phyloP scores from a whole-genome alignment of 2,113 vertebrate species.

The Cavia porcellus region DNA sequence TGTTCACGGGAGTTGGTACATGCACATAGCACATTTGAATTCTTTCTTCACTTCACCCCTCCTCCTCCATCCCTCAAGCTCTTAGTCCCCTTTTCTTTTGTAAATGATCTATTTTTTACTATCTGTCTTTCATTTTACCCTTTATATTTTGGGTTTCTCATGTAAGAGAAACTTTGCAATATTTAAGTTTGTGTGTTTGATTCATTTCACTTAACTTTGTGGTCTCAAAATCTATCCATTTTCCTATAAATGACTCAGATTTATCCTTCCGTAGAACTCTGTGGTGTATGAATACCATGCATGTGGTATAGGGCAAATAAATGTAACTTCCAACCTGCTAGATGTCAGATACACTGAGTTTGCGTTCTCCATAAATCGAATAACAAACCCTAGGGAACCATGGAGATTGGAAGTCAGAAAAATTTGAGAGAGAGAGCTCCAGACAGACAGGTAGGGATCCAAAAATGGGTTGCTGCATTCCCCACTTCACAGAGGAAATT shows the following conservation, averaged over 20 bases:
- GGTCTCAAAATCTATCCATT: not conserved
- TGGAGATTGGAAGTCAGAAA: not conserved
- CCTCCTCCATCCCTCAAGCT: not conserved
- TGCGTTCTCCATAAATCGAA: too few species aligned
- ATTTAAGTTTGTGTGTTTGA: not conserved
- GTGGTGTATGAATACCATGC: not conserved
- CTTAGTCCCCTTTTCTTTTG: not conserved
- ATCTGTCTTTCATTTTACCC: not conserved
- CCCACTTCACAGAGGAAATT: not conserved
- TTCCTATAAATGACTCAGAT: not conserved
- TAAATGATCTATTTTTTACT: not conserved
- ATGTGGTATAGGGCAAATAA: not conserved
- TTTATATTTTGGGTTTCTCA: not conserved
- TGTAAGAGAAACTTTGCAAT: not conserved
- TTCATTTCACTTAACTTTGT: not conserved
- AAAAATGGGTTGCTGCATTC: not conserved
- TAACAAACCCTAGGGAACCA: not conserved
- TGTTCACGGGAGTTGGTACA: not conserved
- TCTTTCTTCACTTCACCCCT: not conserved
- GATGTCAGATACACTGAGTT: not conserved
- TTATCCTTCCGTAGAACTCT: not conserved
- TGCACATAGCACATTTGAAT: not conserved
- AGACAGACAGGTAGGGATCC: not conserved
- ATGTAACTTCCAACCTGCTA: not conserved
- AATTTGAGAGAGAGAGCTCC: not conserved